phyloP scores from a whole-genome alignment of 2,113 vertebrate genomes.

The Vulpes lagopus region DNA sequence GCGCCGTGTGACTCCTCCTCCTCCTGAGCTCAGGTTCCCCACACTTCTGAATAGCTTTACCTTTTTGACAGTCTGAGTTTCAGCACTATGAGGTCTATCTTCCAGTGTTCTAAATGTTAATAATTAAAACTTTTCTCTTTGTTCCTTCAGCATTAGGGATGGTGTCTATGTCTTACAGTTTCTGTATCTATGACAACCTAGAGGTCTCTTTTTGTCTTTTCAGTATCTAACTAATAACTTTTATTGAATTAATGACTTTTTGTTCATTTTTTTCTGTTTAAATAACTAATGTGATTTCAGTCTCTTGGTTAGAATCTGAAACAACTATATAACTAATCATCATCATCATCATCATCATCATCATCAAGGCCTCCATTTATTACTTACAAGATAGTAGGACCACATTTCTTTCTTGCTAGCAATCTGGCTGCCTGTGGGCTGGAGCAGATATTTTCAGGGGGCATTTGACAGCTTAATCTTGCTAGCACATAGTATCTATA shows the following conservation, averaged over 20 bases:
- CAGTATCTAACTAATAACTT: not conserved
- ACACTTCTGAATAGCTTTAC: too few relatives aligned
- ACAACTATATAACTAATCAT: not conserved
- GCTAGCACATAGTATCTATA: not conserved
- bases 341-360: not conserved
- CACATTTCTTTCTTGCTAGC: not conserved
- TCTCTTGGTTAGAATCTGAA: not conserved
- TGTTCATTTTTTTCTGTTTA: not conserved
- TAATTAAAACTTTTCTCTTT: not conserved
- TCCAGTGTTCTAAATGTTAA: not conserved
- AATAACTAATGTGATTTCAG: not conserved
- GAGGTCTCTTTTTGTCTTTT: not conserved
- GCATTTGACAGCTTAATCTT: not conserved
- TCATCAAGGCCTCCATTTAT: not conserved
- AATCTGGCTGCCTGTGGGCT: not conserved
- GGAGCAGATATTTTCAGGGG: not conserved
- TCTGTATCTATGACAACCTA: not conserved
- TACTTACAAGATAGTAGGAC: not conserved
- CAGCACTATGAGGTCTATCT: not conserved
- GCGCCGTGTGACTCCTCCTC: not conserved
- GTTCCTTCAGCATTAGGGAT: not conserved
- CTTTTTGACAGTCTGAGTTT: not conserved
- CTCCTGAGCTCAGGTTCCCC: not conserved
- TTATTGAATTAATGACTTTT: slow-evolving; percentile 9
- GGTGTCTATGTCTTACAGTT: not conserved